Percentiles rank a stretch among this genome's conserved stretches.
Conservation (phyloP, 2,113 vertebrate genomes). For the Oxygymnocypris stewartii region DNA sequence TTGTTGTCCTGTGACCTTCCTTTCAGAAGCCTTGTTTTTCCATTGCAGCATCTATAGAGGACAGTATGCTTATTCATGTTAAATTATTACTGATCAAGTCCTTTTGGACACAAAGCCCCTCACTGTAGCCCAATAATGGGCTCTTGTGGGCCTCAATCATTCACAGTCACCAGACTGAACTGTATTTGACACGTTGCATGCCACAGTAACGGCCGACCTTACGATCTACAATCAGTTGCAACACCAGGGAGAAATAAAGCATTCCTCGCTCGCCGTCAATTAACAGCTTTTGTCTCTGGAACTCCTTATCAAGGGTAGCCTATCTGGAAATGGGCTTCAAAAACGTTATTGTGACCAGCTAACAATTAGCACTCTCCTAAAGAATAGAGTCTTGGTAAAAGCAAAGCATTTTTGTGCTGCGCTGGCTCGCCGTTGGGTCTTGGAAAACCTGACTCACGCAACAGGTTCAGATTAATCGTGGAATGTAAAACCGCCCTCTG, state of each 20-base stretch:
- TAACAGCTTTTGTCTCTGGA: conserved; percentile 19
- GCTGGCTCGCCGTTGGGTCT: background rate
- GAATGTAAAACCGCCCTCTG: conserved; percentile 43
- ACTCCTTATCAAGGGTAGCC: conserved; percentile 17
- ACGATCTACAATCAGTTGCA: background rate
- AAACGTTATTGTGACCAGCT: background rate
- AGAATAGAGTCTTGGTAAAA: background rate
- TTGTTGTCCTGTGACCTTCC: background rate
- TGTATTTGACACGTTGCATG: background rate
- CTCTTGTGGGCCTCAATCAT: conserved; percentile 25
- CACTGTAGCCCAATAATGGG: conserved; percentile 29
- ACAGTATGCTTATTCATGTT: conserved; percentile 46
- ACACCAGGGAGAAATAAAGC: background rate
- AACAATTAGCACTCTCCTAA: conserved; percentile 1
- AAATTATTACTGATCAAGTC: conserved; percentile 34
- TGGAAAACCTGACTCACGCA: conserved; percentile 43
- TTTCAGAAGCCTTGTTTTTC: conserved; percentile 2
- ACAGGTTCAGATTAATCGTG: conserved; percentile 39
- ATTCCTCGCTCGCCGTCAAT: background rate
- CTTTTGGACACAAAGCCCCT: conserved; percentile 20
- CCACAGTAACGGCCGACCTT: background rate
- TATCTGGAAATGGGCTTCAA: background rate
- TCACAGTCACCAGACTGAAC: conserved; percentile 12
- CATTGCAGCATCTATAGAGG: conserved; percentile 2
- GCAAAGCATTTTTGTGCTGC: background rate